These are phyloP conservation scores for Dicrostonyx torquatus DNA, from an alignment of 2,797 vertebrate species.

Conservation along the genomic window DNA sequence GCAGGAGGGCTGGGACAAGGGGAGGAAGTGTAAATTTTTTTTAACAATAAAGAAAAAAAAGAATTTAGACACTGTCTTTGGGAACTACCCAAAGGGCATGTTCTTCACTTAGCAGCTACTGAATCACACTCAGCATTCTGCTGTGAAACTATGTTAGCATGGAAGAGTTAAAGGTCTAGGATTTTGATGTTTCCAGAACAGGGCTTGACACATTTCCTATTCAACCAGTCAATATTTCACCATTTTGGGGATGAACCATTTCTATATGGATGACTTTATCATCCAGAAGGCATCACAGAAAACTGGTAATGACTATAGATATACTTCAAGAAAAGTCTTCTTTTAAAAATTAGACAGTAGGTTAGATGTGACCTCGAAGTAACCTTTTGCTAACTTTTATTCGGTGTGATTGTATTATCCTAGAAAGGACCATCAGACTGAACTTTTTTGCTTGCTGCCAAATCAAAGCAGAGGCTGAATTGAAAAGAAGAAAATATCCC, in stretches of 20 bases:
- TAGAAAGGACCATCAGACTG: background rate
- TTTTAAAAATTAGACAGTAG: background rate
- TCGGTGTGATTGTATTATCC: background rate
- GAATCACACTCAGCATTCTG: background rate
- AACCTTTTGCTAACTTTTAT: background rate
- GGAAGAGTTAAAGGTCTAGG: background rate
- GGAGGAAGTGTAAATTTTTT: too few species aligned
- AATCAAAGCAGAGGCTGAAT: background rate
- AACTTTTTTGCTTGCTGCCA: background rate
- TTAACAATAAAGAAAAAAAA: too few species aligned
- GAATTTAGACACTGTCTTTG: background rate
- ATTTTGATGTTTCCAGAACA: slow-evolving; percentile 41
- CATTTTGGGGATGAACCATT: background rate
- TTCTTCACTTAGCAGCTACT: slow-evolving; percentile 14
- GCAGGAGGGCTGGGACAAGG: too few species aligned
- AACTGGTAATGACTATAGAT: background rate
- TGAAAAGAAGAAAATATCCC: background rate
- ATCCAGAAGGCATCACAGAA: background rate
- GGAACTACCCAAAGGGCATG: background rate
- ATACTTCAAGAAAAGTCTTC: background rate
- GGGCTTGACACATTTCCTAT: background rate
- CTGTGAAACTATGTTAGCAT: background rate
- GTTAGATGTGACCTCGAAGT: background rate
- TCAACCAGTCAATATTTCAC: slow-evolving; percentile 21
- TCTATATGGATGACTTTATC: background rate